phyloP scores from a whole-genome alignment of 2,113 vertebrate species.

The Amblyornis subalaris region DNA sequence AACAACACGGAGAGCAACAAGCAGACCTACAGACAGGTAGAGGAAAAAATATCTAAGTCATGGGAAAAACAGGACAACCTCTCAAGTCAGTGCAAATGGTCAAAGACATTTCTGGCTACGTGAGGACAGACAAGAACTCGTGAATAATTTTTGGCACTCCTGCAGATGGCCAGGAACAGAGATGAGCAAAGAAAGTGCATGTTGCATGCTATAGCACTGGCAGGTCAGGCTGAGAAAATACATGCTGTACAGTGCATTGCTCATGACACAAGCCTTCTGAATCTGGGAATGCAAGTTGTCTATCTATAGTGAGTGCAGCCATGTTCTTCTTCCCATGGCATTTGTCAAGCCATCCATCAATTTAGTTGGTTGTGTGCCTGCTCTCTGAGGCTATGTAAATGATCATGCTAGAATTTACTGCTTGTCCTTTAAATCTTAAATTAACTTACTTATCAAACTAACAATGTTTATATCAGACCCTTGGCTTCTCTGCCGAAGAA shows the following conservation, averaged over 20 bases:
- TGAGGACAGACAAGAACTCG: not conserved
- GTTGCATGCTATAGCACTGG: not conserved
- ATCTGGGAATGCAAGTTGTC: not conserved
- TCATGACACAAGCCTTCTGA: not conserved
- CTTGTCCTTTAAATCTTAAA: conserved; percentile 54
- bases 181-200: not conserved
- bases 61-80: not conserved
- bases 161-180: not conserved
- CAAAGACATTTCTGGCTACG: not conserved
- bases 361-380: not conserved
- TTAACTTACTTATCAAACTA: conserved; percentile 48
- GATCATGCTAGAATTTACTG: conserved; percentile 24
- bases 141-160: not conserved
- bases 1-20: not conserved
- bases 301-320: not conserved
- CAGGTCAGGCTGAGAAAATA: conserved; percentile 7
- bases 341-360: conserved; percentile 2
- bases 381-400: not conserved
- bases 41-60: rapidly evolving
- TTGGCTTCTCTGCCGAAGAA: conserved; percentile 21
- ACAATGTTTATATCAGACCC: conserved; percentile 1
- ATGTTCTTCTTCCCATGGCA: not conserved
- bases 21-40: not conserved
- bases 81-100: not conserved
- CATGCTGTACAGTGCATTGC: not conserved